Base-by-base conservation (phyloP, 2,113 vertebrate genomes). In the Lipophrys pholis region DNA sequence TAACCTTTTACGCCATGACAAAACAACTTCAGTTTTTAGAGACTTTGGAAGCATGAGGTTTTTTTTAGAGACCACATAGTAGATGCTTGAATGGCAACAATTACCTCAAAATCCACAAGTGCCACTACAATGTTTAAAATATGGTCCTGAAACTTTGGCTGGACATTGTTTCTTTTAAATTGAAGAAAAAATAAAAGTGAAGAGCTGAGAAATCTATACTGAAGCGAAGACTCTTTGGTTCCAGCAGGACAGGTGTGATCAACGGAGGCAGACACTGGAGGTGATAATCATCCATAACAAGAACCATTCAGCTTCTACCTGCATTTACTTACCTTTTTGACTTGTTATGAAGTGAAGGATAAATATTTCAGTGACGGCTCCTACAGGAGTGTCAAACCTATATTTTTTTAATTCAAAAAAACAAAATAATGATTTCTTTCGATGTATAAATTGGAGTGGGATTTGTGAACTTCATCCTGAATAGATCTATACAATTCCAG, bases 401-500 rank as follows among this genome's bases (percentile, higher is more conserved):
- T 6, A 16, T 49, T 73, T 35, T 10, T 38, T 71, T 40, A 48
- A 17, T 45, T 15, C 21, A 56, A 30, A 30, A 30, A 30, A 2
- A 2, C 21, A 1, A 46, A 74, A 45, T 59, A 65, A 82, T 72
- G 48, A 4, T 6, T 48, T 62, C 2, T 2, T 76, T 75, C 54
- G 21, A 61, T 73, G 17, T 61, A 42, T 65, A 12, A 59, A 51
- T 7, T 8, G 10, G 15, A 38, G n/a, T 8, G 39, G 65, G 67
- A 10, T 78, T 78, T 79, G 17, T 45, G 8, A 16, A 12, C 51
- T 67, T 76, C 30, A 81, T 73, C 46, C 48, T 59, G 43, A 51
- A 64, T 77, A 80, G 69, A 51, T 78, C 74, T 60, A n/a, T 17
- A 61, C 8, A 73, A 55, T 63, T 57, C 60, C 56, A 76, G 61